Evolutionary conservation across 2,113 vertebrate genomes (phyloP).

Genomic region (Donacobius atricapilla): DNA sequence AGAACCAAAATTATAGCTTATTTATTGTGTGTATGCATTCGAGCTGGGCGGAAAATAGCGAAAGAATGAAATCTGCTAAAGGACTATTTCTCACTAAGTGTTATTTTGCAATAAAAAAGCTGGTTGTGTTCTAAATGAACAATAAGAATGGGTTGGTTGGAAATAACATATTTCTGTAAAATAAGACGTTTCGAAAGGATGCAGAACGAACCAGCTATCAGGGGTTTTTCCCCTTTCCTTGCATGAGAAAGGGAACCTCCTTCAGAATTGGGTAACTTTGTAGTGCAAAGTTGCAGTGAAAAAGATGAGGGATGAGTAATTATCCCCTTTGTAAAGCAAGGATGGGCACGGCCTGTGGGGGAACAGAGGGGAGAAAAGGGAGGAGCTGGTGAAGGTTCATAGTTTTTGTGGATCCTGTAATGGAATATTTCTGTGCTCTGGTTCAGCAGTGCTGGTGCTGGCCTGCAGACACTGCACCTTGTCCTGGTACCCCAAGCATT

Average conservation of each 20-base stretch:
- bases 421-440: rapidly evolving
- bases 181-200: neutral
- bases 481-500: no score
- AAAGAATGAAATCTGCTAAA: constrained; percentile 36
- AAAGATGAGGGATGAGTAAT: neutral
- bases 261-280: neutral
- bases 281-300: neutral
- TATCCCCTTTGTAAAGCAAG: neutral
- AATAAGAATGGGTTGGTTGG: constrained; percentile 20
- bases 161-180: constrained; percentile 6
- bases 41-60: neutral
- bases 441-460: neutral
- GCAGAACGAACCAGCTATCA: neutral
- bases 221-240: neutral
- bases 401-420: neutral
- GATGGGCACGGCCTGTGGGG: neutral
- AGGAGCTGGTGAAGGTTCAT: neutral
- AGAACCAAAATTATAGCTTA: constrained; percentile 55
- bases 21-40: constrained; percentile 50
- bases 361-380: neutral
- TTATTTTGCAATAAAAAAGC: constrained; percentile 50
- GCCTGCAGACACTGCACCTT: neutral
- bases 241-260: neutral
- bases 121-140: constrained; percentile 23
- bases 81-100: constrained; percentile 18